These are phyloP conservation scores for Periophthalmodon schlosseri DNA, from an alignment of 2,113 vertebrate genomes.

Conservation along the genomic window DNA sequence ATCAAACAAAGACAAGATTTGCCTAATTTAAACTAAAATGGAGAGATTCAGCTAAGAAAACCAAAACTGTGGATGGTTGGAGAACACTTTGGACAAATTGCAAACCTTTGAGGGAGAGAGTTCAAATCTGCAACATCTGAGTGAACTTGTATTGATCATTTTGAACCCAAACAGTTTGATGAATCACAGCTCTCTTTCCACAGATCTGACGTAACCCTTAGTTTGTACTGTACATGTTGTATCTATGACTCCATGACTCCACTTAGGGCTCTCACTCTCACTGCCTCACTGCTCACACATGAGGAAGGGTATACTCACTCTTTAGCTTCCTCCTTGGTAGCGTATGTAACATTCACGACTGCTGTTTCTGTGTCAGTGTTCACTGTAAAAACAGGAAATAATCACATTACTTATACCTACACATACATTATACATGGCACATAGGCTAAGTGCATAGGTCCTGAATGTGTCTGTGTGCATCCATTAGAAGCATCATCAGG, in stretches of 20 bases:
- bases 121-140: neutral
- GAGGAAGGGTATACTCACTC: conserved; percentile 78
- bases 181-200: neutral
- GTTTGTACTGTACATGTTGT: neutral
- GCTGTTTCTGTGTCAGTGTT: conserved; percentile 96
- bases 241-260: no score
- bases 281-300: neutral
- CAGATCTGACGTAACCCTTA: neutral
- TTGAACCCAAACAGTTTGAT: neutral
- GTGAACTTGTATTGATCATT: neutral
- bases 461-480: conserved; percentile 60
- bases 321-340: conserved; percentile 93
- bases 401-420: conserved; percentile 17
- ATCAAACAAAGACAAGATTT: neutral
- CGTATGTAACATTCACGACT: conserved; percentile 93
- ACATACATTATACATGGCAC: conserved; percentile 7
- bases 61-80: neutral
- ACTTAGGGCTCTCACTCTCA: neutral
- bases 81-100: neutral
- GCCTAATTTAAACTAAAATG: no score
- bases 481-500: conserved; percentile 53
- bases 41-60: neutral
- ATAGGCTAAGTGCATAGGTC: conserved; percentile 50
- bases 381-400: conserved; percentile 70
- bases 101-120: neutral